Evolutionary conservation across 1,140 invertebrate genomes (phyloP), one percentile per base, ranked within the genome.

Genomic region (Ostrea denselamellosa): DNA sequence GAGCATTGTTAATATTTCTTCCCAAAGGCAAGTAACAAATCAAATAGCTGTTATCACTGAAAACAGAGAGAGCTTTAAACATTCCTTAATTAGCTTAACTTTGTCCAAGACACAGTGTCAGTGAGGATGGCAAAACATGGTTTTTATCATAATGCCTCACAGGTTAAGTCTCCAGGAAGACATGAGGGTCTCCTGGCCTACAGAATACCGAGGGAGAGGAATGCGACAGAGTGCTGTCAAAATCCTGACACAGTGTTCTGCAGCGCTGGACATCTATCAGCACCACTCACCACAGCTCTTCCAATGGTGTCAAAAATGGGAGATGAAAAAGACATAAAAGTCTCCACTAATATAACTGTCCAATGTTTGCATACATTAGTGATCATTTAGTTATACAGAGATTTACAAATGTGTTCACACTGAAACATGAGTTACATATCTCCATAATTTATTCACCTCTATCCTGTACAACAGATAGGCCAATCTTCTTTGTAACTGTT

Each of bases 71-170:
- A 22, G 28, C 9, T 77, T 77, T 77, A 77, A 77, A 77, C 68
- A 77, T 77, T 77, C 68, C 22, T 77, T 25, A 77, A 77, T 77
- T 77, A 77, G 25, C 68, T 28, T 77, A 25, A 77, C 14, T 19
- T 62, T 17, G 58, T 62, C 12, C 14, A 62, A 62, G 14, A n/a
- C 58, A 77, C 25, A 77, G 1, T 17, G 28, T 5, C 14, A 14
- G 14, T 34, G 12, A 8, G 5, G 68, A 34, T 77, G 28, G 17
- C 25, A 4, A 77, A 10, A 77, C 68, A 77, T 17, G 10, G 28
- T 77, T 77, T n/a, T 77, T 77, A 77, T 77, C 68, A 77, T 77
- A 12, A 77, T 77, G 68, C 68, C 68, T 77, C 68, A 22, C 22
- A 77, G 68, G 68, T 34, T 77, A 77, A 71, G 25, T 77, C 25